phyloP scores from a whole-genome alignment of 2,797 vertebrate species.

The Tinamus major region DNA sequence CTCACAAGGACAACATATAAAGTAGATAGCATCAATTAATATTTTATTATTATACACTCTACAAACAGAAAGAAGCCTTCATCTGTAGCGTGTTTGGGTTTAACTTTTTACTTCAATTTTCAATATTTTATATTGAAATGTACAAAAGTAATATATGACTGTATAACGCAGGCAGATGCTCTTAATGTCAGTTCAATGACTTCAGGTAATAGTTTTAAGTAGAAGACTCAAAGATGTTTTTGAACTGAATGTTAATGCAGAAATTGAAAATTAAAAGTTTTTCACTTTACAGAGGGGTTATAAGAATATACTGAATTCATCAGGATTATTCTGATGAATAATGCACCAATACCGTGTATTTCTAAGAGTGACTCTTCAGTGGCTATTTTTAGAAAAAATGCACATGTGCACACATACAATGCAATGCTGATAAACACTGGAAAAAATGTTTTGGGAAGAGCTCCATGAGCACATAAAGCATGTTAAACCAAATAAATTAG shows the following conservation, averaged over 20 bases:
- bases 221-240: background rate
- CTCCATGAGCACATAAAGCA: background rate
- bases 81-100: background rate
- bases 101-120: background rate
- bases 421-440: background rate
- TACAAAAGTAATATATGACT: background rate
- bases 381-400: background rate
- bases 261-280: background rate
- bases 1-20: background rate
- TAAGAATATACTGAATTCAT: background rate
- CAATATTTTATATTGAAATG: background rate
- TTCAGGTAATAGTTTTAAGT: background rate
- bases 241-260: background rate
- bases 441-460: background rate
- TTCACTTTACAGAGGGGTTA: background rate
- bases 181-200: background rate
- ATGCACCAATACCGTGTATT: background rate
- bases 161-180: background rate
- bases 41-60: fast-evolving
- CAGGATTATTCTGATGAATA: background rate
- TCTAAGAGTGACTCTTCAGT: background rate
- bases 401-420: background rate
- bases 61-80: background rate
- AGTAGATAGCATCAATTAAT: background rate
- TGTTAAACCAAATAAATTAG: background rate